These are phyloP conservation scores for Disparrhopalites patrizii DNA, from an alignment of 2,888 invertebrate genomes.

Conservation along the genomic window DNA sequence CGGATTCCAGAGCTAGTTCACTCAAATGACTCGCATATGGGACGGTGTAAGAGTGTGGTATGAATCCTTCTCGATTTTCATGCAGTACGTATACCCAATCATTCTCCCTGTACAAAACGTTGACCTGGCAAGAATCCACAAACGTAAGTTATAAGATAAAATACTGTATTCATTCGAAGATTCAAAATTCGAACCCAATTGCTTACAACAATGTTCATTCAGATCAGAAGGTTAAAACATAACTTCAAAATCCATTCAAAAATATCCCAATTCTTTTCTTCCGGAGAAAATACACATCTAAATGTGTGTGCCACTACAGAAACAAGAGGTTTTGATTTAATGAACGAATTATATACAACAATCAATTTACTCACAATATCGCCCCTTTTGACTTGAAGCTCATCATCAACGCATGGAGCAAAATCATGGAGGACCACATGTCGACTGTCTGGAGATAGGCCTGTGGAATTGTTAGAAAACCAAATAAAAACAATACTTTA, in stretches of 20 bases:
- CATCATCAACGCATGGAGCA: slow-evolving; percentile 83
- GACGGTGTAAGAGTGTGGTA: slow-evolving; percentile 89
- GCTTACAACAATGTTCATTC: background rate
- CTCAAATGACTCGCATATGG: slow-evolving; percentile 74
- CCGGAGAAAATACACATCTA: background rate
- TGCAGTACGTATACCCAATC: slow-evolving; percentile 93
- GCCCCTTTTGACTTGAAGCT: slow-evolving; percentile 78
- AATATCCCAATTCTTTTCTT: background rate
- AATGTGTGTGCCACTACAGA: too few species aligned
- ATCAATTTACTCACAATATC: slow-evolving; percentile 28
- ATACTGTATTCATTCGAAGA: too few species aligned
- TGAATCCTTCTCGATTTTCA: slow-evolving; percentile 70
- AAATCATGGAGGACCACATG: slow-evolving; percentile 94
- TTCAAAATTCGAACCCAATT: background rate
- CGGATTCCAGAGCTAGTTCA: slow-evolving; percentile 62
- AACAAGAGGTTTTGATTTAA: too few species aligned
- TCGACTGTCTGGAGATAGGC: slow-evolving; percentile 69
- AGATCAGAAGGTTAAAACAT: background rate
- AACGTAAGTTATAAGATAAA: background rate
- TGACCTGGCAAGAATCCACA: slow-evolving; percentile 57
- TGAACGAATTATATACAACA: background rate
- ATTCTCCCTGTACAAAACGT: slow-evolving; percentile 88
- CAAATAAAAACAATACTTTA: too few species aligned
- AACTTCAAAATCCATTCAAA: background rate
- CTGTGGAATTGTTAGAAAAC: too few species aligned